Evolutionary conservation across 2,797 vertebrate genomes (phyloP).

Genomic region (Chelidonichthys spinosus): DNA sequence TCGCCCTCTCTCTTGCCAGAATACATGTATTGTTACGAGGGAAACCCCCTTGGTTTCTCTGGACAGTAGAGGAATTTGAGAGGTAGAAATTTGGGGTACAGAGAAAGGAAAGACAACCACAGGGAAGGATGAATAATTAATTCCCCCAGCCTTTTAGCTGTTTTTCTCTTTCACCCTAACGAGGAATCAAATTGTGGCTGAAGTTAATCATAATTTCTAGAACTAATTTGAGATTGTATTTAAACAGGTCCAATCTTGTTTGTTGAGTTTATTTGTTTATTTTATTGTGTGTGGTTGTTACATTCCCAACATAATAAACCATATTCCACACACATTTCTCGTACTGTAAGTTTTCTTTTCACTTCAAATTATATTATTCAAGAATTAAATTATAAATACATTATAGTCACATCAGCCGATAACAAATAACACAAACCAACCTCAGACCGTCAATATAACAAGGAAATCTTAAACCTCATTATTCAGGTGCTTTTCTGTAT

Average conservation of each 20-base stretch:
- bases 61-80: constrained; percentile 7
- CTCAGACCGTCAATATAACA: too few relatives aligned
- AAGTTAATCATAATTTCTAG: too few relatives aligned
- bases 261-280: too few relatives aligned
- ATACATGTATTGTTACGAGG: constrained; percentile 52
- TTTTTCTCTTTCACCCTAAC: constrained; percentile 1
- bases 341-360: too few relatives aligned
- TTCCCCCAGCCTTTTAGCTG: not conserved
- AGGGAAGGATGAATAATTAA: not conserved
- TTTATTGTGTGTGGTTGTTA: too few relatives aligned
- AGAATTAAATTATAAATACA: not conserved
- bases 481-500: too few relatives aligned
- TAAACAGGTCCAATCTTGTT: not conserved
- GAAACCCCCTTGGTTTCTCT: constrained; percentile 29
- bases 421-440: not conserved
- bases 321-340: too few relatives aligned
- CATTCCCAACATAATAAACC: too few relatives aligned
- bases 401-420: not conserved
- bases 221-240: too few relatives aligned
- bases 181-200: too few relatives aligned
- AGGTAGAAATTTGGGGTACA: constrained; percentile 17
- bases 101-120: constrained; percentile 2
- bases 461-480: too few relatives aligned
- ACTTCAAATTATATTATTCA: too few relatives aligned
- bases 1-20: constrained; percentile 38